Evolutionary conservation across 2,888 invertebrate species (phyloP), one percentile per base, ranked within the genome.

Genomic region (Caenorhabditis doughertyi): DNA sequence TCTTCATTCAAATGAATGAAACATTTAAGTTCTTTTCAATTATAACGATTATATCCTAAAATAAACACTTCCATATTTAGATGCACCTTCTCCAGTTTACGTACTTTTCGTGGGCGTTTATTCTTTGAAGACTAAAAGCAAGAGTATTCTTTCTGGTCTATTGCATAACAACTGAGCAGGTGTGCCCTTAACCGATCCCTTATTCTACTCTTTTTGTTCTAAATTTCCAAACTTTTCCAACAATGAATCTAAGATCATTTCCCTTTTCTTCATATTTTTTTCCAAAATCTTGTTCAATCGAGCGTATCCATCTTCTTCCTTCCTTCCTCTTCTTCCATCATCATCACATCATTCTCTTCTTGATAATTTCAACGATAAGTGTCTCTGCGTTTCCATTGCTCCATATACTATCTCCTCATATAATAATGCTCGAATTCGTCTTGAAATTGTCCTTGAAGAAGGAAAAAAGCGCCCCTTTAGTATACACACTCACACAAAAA

Each of bases 311-410:
- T 62, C 39, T 44, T 64, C 47, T 18, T 25, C 25, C 23, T 23
- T 39, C 39, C 39, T 39, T 39, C 39, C 16, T 9, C 39, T 13
- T 9, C 60, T 42, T 11, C 29, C 42, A 25, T 35, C 71, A 44
- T 23, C 60, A 55, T 47, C 64, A 25, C 60, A 60, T 35, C 71
- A 60, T 39, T 58, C 71, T 9, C 44, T 16, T 25, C 42, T 23
- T 73, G 73, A 73, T 73, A 73, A 73, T 73, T 73, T 73, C 55
- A 39, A 62, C 64, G 73, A 73, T 72, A 72, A 72, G 73, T 64
- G 64, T 47, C 23, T 53, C 55, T 47, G 51, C 23, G 62, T 72
- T 51, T 72, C 62, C 64, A 23, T 3, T 32, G 32, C 64, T 64
- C 29, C 53, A 47, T 23, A 44, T 42, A 42, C 64, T 64, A 55